A percentile compares a stretch with the other conserved stretches of the same genome.
These are phyloP conservation scores for Australoheros scitulus DNA, from an alignment of 2,113 vertebrate genomes.

Conservation along the genomic window DNA sequence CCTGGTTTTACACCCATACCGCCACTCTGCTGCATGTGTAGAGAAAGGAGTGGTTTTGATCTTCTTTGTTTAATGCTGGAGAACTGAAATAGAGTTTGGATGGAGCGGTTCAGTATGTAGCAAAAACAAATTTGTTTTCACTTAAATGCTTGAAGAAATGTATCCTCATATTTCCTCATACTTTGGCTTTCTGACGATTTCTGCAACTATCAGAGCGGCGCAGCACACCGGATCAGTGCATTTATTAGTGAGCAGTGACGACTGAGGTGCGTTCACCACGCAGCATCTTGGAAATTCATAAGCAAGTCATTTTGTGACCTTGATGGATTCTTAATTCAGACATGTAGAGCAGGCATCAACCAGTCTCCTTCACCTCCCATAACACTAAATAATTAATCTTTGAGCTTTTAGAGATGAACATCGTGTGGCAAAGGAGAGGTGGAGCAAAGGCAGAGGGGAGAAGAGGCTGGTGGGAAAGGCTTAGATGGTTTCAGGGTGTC, in stretches of 20 bases:
- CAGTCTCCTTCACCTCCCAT: constrained; percentile 10
- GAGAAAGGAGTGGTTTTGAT: neutral
- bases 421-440: neutral
- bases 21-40: neutral
- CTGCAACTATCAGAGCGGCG: neutral
- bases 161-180: neutral
- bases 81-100: neutral
- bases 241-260: constrained; percentile 36
- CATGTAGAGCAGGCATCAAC: neutral
- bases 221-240: constrained; percentile 29
- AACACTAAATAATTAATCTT: constrained; percentile 41
- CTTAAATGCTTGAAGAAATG: neutral
- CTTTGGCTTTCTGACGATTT: constrained; percentile 19
- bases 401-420: constrained; percentile 6
- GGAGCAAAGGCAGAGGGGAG: neutral
- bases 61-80: no score
- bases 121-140: neutral
- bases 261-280: neutral
- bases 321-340: constrained; percentile 27
- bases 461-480: neutral
- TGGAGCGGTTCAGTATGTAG: neutral
- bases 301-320: constrained; percentile 33
- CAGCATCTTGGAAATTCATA: constrained; percentile 25
- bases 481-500: neutral
- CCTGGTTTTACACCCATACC: neutral